Conservation (phyloP, 2,113 vertebrate species). For the Oreochromis spilurus region DNA sequence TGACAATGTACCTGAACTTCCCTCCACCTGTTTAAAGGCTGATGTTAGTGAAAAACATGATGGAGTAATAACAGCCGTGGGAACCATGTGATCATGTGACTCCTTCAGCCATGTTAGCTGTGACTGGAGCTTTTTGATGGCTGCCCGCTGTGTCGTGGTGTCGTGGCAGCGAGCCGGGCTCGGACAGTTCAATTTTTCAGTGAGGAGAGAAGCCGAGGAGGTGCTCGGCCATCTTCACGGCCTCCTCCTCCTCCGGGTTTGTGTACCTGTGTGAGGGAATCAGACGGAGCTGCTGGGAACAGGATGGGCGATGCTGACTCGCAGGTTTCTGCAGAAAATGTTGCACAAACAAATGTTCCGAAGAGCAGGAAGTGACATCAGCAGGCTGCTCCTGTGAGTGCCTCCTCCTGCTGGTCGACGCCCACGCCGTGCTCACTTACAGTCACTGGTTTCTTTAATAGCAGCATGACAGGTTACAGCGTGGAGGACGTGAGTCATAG, state of each 20-base stretch:
- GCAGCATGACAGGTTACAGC: background rate
- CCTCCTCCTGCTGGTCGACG: background rate
- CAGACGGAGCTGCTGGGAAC: background rate
- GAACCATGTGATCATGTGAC: background rate
- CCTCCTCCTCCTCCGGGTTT: background rate
- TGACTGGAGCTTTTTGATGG: background rate
- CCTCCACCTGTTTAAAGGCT: background rate
- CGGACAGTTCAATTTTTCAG: fast-evolving
- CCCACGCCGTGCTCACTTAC: background rate
- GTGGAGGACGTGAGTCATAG: background rate
- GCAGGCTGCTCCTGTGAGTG: background rate
- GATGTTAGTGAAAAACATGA: background rate
- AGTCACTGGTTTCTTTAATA: background rate
- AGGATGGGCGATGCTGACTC: background rate
- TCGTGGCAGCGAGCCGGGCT: background rate
- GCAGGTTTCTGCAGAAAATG: background rate
- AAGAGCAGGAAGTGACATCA: background rate
- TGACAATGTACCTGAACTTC: background rate
- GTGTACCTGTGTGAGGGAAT: background rate
- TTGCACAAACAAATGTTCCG: background rate
- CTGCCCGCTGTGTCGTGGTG: background rate
- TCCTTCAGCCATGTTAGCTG: background rate
- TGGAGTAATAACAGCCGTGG: background rate
- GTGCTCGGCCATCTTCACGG: background rate
- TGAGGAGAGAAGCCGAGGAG: background rate